Evolutionary conservation across 2,797 vertebrate genomes (phyloP).

Genomic region (Tokudaia tokunoshimensis): DNA sequence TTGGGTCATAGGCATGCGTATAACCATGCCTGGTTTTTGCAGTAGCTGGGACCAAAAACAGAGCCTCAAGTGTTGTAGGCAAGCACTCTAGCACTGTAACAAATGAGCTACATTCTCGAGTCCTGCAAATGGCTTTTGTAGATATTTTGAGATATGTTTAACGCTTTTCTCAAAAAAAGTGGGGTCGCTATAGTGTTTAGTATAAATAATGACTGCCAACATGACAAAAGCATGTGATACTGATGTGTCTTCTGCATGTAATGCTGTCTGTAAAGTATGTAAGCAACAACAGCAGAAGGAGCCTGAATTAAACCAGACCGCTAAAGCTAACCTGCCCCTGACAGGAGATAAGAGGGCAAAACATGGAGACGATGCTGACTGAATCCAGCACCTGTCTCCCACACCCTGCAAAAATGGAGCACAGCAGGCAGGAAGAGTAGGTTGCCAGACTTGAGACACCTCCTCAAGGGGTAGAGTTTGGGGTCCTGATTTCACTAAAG

Average conservation of each 20-base stretch:
- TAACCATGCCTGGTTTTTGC: neutral
- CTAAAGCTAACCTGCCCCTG: neutral
- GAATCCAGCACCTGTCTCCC: neutral
- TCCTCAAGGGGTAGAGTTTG: neutral
- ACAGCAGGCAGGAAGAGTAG: neutral
- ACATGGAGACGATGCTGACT: neutral
- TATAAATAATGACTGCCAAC: neutral
- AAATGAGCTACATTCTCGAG: neutral
- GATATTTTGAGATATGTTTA: neutral
- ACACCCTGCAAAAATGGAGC: neutral
- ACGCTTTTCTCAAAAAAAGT: neutral
- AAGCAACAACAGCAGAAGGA: neutral
- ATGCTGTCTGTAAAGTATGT: neutral
- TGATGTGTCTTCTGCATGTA: neutral
- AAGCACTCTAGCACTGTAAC: neutral
- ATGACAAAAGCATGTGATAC: neutral
- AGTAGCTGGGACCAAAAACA: neutral
- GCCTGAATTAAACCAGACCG: neutral
- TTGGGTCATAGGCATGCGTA: neutral
- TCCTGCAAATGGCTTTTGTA: neutral
- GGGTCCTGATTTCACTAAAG: conserved; percentile 16
- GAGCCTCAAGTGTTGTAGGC: neutral
- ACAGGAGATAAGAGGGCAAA: neutral
- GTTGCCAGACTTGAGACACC: neutral
- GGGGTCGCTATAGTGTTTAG: neutral